These are phyloP conservation scores for Chionoecetes opilio DNA, from an alignment of 1,140 invertebrate species.

Conservation along the genomic window DNA sequence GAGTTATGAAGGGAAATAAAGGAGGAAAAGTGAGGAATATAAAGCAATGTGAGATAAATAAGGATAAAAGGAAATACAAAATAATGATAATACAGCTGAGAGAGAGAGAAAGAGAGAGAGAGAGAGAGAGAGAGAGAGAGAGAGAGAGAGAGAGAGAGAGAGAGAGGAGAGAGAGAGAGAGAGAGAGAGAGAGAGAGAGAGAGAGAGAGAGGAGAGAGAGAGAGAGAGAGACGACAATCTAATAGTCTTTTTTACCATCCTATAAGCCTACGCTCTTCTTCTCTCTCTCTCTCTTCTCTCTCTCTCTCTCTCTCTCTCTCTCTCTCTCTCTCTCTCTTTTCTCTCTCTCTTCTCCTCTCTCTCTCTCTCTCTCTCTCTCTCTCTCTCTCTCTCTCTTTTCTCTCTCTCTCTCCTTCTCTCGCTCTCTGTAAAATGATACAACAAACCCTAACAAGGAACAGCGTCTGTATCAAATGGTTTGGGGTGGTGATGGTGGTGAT, in stretches of 20 bases:
- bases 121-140: constrained; percentile 1
- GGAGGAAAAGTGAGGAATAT: too few relatives aligned
- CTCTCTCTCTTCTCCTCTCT: not conserved
- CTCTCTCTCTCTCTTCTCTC: not conserved
- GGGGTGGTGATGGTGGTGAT: too few relatives aligned
- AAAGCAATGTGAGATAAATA: too few relatives aligned
- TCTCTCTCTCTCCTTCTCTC: constrained; percentile 50
- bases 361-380: not conserved
- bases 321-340: not conserved
- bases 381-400: constrained; percentile 28
- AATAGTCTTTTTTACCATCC: not conserved
- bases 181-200: not conserved
- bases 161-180: not conserved
- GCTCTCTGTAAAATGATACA: too few relatives aligned
- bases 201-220: constrained; percentile 25
- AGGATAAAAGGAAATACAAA: too few relatives aligned
- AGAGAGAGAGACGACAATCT: not conserved
- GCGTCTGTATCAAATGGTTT: too few relatives aligned
- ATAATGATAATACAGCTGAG: too few relatives aligned
- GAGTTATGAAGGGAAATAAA: too few relatives aligned
- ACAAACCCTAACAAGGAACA: too few relatives aligned
- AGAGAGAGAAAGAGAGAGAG: not conserved
- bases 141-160: not conserved
- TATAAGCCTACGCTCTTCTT: not conserved
- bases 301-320: not conserved